These are phyloP conservation scores for Ganaspis sp. DNA, from an alignment of 1,140 invertebrate genomes.

Conservation along the genomic window DNA sequence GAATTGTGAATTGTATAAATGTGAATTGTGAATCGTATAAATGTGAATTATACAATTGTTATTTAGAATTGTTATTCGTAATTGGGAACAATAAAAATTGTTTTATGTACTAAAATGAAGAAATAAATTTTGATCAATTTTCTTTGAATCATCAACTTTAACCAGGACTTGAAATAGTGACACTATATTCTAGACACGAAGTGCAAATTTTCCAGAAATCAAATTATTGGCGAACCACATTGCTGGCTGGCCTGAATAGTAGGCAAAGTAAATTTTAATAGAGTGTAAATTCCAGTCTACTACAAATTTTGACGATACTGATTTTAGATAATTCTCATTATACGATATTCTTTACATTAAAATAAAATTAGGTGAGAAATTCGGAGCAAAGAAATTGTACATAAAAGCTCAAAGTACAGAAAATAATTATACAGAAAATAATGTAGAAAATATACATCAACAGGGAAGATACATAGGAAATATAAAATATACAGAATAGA, in stretches of 20 bases:
- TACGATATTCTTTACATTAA: background rate
- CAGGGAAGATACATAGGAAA: too few species aligned
- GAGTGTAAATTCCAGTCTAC: background rate
- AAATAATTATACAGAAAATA: too few species aligned
- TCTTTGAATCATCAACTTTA: background rate
- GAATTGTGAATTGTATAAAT: too few species aligned
- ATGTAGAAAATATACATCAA: too few species aligned
- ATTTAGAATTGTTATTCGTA: too few species aligned
- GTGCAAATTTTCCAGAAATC: constrained; percentile 19
- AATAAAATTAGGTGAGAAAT: background rate
- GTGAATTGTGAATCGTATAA: too few species aligned
- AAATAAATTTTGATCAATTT: background rate
- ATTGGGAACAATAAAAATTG: too few species aligned
- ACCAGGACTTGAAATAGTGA: background rate
- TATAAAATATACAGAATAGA: too few species aligned
- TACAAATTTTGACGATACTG: background rate
- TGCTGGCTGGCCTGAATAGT: background rate
- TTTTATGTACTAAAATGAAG: background rate
- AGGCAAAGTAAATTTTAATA: constrained; percentile 18
- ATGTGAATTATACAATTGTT: too few species aligned
- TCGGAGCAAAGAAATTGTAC: background rate
- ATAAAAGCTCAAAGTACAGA: too few species aligned
- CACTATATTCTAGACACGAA: background rate
- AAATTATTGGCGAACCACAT: constrained; percentile 23
- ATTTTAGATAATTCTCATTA: background rate